phyloP scores from a whole-genome alignment of 2,888 invertebrate genomes.

The Thera britannica region DNA sequence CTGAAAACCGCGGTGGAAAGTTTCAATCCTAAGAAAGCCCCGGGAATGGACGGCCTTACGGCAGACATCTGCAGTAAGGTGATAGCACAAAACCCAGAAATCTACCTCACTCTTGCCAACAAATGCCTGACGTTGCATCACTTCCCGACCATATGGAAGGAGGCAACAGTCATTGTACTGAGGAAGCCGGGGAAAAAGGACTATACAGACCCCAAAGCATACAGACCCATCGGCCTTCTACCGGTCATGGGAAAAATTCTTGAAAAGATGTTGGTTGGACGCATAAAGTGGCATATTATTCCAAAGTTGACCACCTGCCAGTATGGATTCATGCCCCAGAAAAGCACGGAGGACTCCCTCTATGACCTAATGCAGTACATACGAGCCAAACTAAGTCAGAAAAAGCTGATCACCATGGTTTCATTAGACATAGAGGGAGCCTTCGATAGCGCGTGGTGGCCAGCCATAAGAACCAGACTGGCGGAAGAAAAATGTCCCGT shows the following conservation, averaged over 20 bases:
- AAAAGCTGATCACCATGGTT: no score
- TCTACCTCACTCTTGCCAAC: background rate
- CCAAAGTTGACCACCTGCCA: conserved; percentile 8
- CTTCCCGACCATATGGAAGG: conserved; percentile 18
- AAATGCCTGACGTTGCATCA: background rate
- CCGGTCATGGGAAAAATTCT: conserved; percentile 38
- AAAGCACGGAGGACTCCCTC: background rate
- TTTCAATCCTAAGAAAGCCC: conserved; percentile 41
- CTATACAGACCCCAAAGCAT: conserved; percentile 35
- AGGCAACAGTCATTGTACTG: conserved; percentile 16
- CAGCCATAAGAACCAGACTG: no score
- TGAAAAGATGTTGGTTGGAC: conserved; percentile 8
- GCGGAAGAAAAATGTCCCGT: no score
- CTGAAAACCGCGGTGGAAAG: conserved; percentile 7
- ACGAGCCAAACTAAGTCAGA: no score
- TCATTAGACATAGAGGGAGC: no score
- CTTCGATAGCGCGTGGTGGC: no score
- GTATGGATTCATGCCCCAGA: conserved; percentile 14
- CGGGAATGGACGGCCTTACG: conserved; percentile 17
- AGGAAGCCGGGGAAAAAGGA: conserved; percentile 5
- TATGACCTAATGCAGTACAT: no score
- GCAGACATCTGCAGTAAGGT: background rate
- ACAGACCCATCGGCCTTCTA: conserved; percentile 41
- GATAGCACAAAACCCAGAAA: background rate
- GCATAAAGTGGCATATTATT: conserved; percentile 14